Evolutionary conservation across 1,140 invertebrate species (phyloP), one percentile per base, ranked within the genome.

Genomic region (Macrobrachium rosenbergii): DNA sequence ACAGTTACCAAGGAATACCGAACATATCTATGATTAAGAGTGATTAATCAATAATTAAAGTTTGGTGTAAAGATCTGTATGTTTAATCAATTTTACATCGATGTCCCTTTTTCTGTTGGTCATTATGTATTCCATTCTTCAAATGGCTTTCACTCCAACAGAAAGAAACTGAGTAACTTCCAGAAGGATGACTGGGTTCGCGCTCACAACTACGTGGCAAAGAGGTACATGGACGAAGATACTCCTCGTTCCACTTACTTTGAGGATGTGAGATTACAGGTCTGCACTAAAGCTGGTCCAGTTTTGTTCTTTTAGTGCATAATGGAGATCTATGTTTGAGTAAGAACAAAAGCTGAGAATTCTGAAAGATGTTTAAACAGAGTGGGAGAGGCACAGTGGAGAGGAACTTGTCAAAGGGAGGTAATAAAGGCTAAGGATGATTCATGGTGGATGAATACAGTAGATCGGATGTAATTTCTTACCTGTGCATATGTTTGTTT

Each of bases 121-220:
- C 43, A 75, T 43, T 12, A 45, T 37, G 64, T 59, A 76, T 19
- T 78, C 23, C 14, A 14, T 12, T 11, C 17, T 82, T 84, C 59
- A 78, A 79, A 67, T 78, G 43, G 37, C 58, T 62, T 23, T 79
- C 75, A 82, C 16, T 59, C 62, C 28, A 78, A 83, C 88, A 93
- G 93, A 90, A 94, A 94, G 90, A 94, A 94, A 90, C 90, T 93
- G 84, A 93, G 93, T 63, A 92, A 91, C 69, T 93, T 93, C 90
- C 90, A 76, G 88, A 91, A 37, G 92, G 93, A 91, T 94, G 93
- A 94, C 92, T 91, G 73, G 91, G 92, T 89, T 92, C 93, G 58
- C 90, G 91, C 19, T 94, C 89, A 94, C 89, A 94, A 94, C 90
- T 94, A 94, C 90, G 94, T 94, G 28, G 94, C 93, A 59, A 94